Evolutionary conservation across 1,140 invertebrate species (phyloP).

Genomic region (Popillia japonica): DNA sequence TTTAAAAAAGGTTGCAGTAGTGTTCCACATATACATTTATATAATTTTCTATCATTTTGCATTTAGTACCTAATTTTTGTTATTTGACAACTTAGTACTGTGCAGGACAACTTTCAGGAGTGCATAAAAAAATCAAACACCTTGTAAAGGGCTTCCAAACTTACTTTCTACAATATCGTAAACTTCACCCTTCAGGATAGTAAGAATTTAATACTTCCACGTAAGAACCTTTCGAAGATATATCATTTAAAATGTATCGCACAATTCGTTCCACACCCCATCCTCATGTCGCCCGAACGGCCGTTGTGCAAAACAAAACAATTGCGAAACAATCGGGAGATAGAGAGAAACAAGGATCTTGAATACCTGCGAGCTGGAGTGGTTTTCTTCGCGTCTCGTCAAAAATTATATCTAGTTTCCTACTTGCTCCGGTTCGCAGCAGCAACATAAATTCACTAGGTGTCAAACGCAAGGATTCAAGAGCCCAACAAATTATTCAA

Average conservation of each 20-base stretch:
- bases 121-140: background rate
- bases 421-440: background rate
- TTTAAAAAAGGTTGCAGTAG: no score
- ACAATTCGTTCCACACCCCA: conserved; percentile 1
- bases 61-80: no score
- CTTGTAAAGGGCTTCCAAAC: background rate
- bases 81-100: no score
- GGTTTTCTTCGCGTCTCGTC: conserved; percentile 1
- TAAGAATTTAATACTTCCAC: conserved; percentile 28
- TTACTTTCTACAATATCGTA: background rate
- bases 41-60: no score
- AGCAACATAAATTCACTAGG: conserved; percentile 29
- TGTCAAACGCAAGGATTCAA: conserved; percentile 36
- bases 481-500: conserved; percentile 39
- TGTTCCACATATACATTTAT: no score
- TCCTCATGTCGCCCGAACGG: background rate
- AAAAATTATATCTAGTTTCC: conserved; percentile 13
- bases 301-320: background rate
- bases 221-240: conserved; percentile 21
- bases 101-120: no score
- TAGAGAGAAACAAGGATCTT: background rate
- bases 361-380: background rate
- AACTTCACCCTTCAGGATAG: background rate
- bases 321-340: conserved; percentile 26
- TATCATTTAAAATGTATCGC: conserved; percentile 29